Evolutionary conservation across 2,797 vertebrate species (phyloP).

Genomic region (Anguilla megastoma): DNA sequence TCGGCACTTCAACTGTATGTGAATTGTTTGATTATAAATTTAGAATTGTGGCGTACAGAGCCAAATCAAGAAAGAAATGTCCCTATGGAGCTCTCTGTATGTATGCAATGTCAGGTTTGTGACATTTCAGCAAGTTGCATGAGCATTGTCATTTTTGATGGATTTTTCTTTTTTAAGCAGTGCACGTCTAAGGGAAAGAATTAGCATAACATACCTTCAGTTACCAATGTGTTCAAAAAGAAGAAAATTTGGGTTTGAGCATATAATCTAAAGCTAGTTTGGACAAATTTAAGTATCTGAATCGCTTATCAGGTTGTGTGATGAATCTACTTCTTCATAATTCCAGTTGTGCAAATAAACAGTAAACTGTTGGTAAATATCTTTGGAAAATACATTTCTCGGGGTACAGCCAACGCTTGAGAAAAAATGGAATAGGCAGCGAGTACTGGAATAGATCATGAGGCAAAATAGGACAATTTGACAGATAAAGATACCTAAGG

Average conservation of each 20-base stretch:
- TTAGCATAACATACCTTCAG: background rate
- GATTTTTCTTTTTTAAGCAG: background rate
- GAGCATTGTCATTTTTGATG: background rate
- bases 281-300: background rate
- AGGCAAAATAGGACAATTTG: slow-evolving; percentile 77
- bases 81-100: no score
- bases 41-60: no score
- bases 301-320: background rate
- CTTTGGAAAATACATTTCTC: slow-evolving; percentile 52
- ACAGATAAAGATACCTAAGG: slow-evolving; percentile 72
- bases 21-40: no score
- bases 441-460: slow-evolving; percentile 67
- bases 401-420: slow-evolving; percentile 46
- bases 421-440: slow-evolving; percentile 53
- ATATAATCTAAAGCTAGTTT: background rate
- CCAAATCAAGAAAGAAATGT: no score
- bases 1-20: no score
- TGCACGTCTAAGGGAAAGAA: background rate
- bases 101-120: no score
- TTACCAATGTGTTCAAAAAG: background rate
- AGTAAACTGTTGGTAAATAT: slow-evolving; percentile 19
- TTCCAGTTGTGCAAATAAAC: background rate
- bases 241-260: background rate
- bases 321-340: background rate
- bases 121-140: background rate